Evolutionary conservation across 1,140 invertebrate species (phyloP), one percentile per base, ranked within the genome.

Genomic region (Meteorus sp.): DNA sequence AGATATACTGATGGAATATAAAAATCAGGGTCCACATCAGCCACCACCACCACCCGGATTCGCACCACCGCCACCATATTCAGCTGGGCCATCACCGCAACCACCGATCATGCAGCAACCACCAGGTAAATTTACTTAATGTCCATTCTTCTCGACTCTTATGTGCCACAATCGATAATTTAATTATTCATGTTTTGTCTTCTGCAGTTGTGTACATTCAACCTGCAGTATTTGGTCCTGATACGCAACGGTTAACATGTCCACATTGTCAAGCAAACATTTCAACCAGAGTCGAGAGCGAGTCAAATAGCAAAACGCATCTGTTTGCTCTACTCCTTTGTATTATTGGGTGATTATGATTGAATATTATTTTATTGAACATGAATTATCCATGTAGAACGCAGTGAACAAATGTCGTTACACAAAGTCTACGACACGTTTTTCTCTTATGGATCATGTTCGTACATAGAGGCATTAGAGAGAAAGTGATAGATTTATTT

Each of bases 281-380:
- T 29, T 60, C 68, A 0, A 84, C 84, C 0, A 69, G 64, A 27
- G 71, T 85, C 3, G 75, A 82, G n/a, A 74, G 75, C 6, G 78
- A 82, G 65, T 48, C 82, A 0, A 82, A 76, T 1, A 80, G 76
- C 0, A 85, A 82, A 64, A 87, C 86, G 4, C 85, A 88, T 63
- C 60, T 85, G 1, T 80, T 86, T 62, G 85, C 85, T 1, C 61
- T 85, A 13, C 33, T 86, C 2, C 65, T 86, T 1, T 88, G 84
- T 58, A 17, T 85, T 5, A 65, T 86, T 23, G 75, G 78, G 85
- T 86, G n/a, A n/a, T n/a, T n/a, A n/a, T n/a, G n/a, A n/a, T n/a
- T n/a, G n/a, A n/a, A n/a, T n/a, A n/a, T n/a, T n/a, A n/a, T n/a
- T n/a, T n/a, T n/a, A n/a, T n/a, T n/a, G n/a, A n/a, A n/a, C n/a